Evolutionary conservation across 2,797 vertebrate genomes (phyloP).

Genomic region (Sternotherus odoratus): DNA sequence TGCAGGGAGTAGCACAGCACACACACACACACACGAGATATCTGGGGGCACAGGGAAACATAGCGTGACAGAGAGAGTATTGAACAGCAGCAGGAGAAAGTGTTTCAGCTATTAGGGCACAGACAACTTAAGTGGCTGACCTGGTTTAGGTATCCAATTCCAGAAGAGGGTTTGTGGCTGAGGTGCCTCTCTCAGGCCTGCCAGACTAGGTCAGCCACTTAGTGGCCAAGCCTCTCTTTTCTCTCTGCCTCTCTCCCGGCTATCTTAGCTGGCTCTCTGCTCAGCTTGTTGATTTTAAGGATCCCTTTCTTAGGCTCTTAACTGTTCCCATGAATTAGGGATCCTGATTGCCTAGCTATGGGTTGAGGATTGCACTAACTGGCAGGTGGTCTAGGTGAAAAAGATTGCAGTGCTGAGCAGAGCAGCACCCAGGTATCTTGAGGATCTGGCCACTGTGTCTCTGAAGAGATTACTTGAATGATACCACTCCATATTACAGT

Average conservation of each 20-base stretch:
- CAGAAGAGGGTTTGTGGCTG: not conserved
- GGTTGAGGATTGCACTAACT: too few relatives aligned
- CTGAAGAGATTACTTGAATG: not conserved
- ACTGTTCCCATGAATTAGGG: not conserved
- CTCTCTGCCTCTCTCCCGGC: too few relatives aligned
- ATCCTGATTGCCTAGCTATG: not conserved
- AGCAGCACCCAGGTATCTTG: not conserved
- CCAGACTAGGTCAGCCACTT: not conserved
- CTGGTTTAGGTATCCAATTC: not conserved
- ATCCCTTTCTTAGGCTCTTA: not conserved
- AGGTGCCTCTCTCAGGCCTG: not conserved
- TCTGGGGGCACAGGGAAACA: not conserved
- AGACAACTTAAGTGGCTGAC: not conserved
- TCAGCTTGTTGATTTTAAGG: not conserved
- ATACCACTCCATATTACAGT: not conserved
- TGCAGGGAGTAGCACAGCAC: not conserved
- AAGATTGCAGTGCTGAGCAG: not conserved
- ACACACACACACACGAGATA: not conserved
- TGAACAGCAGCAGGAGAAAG: too few relatives aligned
- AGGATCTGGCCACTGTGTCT: not conserved
- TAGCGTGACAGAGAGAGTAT: too few relatives aligned
- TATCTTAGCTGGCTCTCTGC: not conserved
- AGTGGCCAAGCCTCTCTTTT: not conserved
- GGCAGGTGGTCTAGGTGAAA: not conserved
- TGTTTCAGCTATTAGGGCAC: not conserved